Base-by-base conservation (phyloP, 2,113 vertebrate genomes). In the Ciconia maguari region DNA sequence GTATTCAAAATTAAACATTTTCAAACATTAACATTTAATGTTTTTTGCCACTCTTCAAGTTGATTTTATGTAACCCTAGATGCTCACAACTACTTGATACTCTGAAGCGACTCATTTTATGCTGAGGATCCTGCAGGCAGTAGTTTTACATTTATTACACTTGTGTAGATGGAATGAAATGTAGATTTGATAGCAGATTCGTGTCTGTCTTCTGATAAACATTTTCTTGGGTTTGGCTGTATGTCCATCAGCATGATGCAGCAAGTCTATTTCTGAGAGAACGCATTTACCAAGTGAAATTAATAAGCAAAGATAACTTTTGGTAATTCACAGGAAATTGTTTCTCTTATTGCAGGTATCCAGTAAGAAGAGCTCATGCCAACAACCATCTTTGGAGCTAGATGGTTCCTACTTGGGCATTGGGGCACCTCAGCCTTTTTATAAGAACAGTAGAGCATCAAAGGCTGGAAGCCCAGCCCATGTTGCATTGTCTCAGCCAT, bases 1-100 rank as follows among this genome's bases (percentile, higher is more conserved):
- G 89, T 96, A 96, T 98, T 97, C 95, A 98, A 97, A 98, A 97
- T 96, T 97, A 98, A 97, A 97, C 93, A 97, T 97, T 98, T 97
- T 98, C 96, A 95, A 89, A 97, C 92, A 94, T 97, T 98, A 98
- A 96, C 93, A 95, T 97, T 98, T 98, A 97, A 97, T 97, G 90
- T 51, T 97, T 97, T 97, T 97, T 94, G 93, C 93, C 94, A 91
- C 96, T 97, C 83, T 98, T 94, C 83, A 97, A 93, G 96, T 98
- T 97, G 94, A 97, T 97, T 98, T 98, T 98, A 97, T 96, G 60
- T 97, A 97, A 98, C 82, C 94, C 94, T 96, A 75, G 92, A 92
- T 97, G 96, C 96, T 97, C 91, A 68, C 80, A 97, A 92, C 83
- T 97, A 79, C 94, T 97, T 91, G 95, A 95, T 93, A 86, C 89